Percentiles rank a stretch among this genome's conserved stretches.
Evolutionary conservation across 2,797 vertebrate species (phyloP).

Genomic region (Bradypodion pumilum): DNA sequence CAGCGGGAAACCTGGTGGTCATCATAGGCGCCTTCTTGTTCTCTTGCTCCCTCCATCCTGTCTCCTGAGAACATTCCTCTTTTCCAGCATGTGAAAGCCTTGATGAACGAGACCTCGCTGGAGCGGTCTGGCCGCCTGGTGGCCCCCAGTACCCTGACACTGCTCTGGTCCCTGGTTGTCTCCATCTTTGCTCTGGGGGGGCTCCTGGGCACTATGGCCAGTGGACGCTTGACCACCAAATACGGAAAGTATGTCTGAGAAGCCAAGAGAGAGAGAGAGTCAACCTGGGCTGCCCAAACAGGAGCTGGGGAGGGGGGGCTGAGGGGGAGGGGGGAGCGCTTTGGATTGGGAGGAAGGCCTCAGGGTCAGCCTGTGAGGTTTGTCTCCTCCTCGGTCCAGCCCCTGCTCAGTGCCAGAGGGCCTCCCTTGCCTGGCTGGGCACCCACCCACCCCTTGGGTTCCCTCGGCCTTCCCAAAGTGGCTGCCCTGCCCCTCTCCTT

Average conservation of each 20-base stretch:
- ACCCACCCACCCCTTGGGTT: too few species aligned
- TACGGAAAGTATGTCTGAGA: slow-evolving; percentile 85
- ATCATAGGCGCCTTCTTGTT: too few species aligned
- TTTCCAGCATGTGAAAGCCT: slow-evolving; percentile 86
- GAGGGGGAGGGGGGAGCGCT: too few species aligned
- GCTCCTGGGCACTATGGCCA: slow-evolving; percentile 83
- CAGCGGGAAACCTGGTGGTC: too few species aligned
- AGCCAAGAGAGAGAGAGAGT: fast-evolving
- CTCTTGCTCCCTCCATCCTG: background rate
- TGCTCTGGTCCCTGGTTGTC: slow-evolving; percentile 89
- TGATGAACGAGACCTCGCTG: slow-evolving; percentile 87
- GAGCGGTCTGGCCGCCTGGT: slow-evolving; percentile 80
- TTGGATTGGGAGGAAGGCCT: too few species aligned
- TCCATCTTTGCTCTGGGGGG: slow-evolving; percentile 89
- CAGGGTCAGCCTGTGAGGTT: background rate
- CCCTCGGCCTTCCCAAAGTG: too few species aligned
- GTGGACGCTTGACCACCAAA: slow-evolving; percentile 85
- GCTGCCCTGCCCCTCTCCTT: background rate
- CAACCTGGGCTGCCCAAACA: background rate
- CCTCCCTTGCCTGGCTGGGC: too few species aligned
- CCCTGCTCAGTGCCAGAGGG: too few species aligned
- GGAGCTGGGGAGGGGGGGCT: fast-evolving
- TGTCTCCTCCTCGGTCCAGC: too few species aligned
- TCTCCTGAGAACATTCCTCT: background rate
- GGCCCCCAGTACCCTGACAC: slow-evolving; percentile 79